These are phyloP conservation scores for Strigops habroptila DNA, from an alignment of 2,113 vertebrate species.

Conservation along the genomic window DNA sequence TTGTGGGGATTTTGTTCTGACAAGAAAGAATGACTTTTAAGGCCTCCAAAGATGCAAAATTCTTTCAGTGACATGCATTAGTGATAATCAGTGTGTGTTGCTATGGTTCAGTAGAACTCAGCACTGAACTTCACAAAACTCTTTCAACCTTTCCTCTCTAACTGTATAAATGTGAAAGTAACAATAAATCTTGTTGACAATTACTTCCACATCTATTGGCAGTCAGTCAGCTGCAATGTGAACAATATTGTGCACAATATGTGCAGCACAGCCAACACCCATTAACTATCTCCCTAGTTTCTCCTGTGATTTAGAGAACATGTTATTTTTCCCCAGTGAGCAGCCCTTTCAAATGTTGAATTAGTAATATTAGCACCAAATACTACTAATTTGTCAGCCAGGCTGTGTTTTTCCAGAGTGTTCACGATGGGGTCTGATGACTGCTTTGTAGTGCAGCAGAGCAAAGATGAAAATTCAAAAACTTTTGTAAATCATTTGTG, in stretches of 20 bases:
- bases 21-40: slow-evolving; percentile 31
- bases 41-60: slow-evolving; percentile 34
- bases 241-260: slow-evolving; percentile 50
- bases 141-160: slow-evolving; percentile 67
- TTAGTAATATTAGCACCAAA: slow-evolving; percentile 79
- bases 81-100: slow-evolving; percentile 58
- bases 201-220: slow-evolving; percentile 74
- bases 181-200: slow-evolving; percentile 78
- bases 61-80: slow-evolving; percentile 56
- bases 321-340: slow-evolving; percentile 75
- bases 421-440: slow-evolving; percentile 64
- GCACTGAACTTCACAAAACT: slow-evolving; percentile 60
- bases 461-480: slow-evolving; percentile 60
- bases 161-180: slow-evolving; percentile 70
- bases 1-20: neutral
- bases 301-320: slow-evolving; percentile 71
- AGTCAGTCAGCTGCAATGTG: slow-evolving; percentile 71
- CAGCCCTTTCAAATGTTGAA: slow-evolving; percentile 72
- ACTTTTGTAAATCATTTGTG: slow-evolving; percentile 54
- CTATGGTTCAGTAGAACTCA: slow-evolving; percentile 55
- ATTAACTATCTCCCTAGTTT: slow-evolving; percentile 79
- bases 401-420: slow-evolving; percentile 65
- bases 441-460: slow-evolving; percentile 52
- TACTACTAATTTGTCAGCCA: slow-evolving; percentile 73
- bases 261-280: slow-evolving; percentile 67